phyloP scores from a whole-genome alignment of 2,113 vertebrate genomes.

The Aspidoscelis tigris region DNA sequence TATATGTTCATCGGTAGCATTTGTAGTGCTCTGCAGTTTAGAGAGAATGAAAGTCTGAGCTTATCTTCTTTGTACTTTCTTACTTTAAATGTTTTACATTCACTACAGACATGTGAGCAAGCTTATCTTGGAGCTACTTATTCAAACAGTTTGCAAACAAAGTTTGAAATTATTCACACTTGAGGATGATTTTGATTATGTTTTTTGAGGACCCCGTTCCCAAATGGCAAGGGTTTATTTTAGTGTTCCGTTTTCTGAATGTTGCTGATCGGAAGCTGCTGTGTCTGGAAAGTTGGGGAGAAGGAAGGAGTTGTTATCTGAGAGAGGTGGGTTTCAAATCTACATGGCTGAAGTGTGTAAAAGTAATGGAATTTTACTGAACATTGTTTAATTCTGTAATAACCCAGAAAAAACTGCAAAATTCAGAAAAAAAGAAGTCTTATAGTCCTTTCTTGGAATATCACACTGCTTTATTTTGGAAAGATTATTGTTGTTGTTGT shows the following conservation, averaged over 20 bases:
- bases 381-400: slow-evolving; percentile 50
- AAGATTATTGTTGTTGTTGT: not conserved
- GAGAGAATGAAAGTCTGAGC: slow-evolving; percentile 35
- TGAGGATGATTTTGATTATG: slow-evolving; percentile 54
- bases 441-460: slow-evolving; percentile 38
- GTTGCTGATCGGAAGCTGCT: slow-evolving; percentile 41
- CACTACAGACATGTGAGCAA: slow-evolving; percentile 49
- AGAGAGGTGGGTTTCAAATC: slow-evolving; percentile 12
- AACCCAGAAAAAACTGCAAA: slow-evolving; percentile 52
- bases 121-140: slow-evolving; percentile 53
- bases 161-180: slow-evolving; percentile 53
- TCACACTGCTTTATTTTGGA: not conserved
- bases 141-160: slow-evolving; percentile 62
- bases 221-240: slow-evolving; percentile 31
- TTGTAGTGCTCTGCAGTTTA: slow-evolving; percentile 56
- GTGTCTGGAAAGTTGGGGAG: slow-evolving; percentile 26
- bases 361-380: slow-evolving; percentile 43
- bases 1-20: slow-evolving; percentile 41
- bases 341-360: slow-evolving; percentile 59
- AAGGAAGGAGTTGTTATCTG: slow-evolving; percentile 49
- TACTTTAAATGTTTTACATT: slow-evolving; percentile 52
- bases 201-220: slow-evolving; percentile 35
- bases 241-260: slow-evolving; percentile 38
- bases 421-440: slow-evolving; percentile 31
- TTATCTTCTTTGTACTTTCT: slow-evolving; percentile 53